phyloP scores from a whole-genome alignment of 2,113 vertebrate genomes.

The Rhabdomys dilectus region DNA sequence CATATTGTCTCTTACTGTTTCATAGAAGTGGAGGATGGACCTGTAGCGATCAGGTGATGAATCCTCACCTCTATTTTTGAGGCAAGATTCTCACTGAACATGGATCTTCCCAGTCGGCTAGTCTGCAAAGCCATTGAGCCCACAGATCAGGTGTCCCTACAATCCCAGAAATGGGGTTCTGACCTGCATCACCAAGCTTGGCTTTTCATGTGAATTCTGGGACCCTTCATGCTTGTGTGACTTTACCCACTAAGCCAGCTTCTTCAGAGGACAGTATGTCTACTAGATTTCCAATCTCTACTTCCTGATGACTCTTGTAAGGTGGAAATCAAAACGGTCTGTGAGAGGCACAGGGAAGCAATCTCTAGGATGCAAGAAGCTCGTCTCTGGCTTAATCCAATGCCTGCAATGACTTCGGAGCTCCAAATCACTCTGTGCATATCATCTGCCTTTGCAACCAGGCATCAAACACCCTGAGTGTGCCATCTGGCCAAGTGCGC shows the following conservation, averaged over 20 bases:
- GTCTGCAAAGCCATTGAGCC: neutral
- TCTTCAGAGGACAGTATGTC: neutral
- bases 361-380: rapidly evolving
- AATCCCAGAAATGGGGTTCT: neutral
- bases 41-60: neutral
- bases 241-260: neutral
- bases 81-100: neutral
- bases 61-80: neutral
- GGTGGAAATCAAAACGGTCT: neutral
- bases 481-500: rapidly evolving
- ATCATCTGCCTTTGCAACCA: neutral
- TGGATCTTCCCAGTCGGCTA: neutral
- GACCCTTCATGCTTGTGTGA: neutral
- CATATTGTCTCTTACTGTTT: neutral
- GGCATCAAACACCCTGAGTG: neutral
- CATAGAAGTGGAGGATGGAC: neutral
- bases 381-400: neutral
- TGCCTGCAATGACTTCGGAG: neutral
- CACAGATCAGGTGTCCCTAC: no score
- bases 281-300: neutral
- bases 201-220: neutral
- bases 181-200: neutral
- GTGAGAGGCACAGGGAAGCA: rapidly evolving
- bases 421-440: neutral
- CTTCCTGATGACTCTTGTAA: neutral